Evolutionary conservation across 1,140 invertebrate species (phyloP), one percentile per base, ranked within the genome.

Genomic region (Littorina saxatilis): DNA sequence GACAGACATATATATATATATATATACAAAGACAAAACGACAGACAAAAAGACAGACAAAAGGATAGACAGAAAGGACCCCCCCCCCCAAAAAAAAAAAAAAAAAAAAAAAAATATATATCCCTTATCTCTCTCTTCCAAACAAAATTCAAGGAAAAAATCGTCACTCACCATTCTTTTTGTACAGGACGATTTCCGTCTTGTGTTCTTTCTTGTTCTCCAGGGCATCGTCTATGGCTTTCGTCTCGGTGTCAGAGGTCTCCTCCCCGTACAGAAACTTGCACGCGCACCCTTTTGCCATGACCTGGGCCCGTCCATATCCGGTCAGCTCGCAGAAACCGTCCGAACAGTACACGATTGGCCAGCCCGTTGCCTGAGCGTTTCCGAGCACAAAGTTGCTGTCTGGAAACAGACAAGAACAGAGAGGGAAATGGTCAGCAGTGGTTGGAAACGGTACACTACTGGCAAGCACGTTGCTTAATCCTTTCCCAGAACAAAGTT

Each of bases 331-430:
- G 92, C 97, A 98, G 94, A 99, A 99, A 74, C 98, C 98, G 95
- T 99, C 98, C 4, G 97, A 98, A 93, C 98, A 99, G 93, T 99
- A 99, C 82, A 99, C 98, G 93, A 99, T 98, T 84, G 98, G 98
- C 94, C 97, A 97, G 39, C 95, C 91, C 83, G 96, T 95, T 83
- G 98, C 97, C 93, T 98, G 97, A 81, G 98, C 98, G 94, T 99
- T 99, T 87, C 98, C 98, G 92, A 99, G 94, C 88, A 99, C 98
- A 94, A 99, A 99, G 94, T 99, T 99, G 94, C 97, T 98, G 93
- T 99, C 98, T 99, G 96, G 32, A 94, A 95, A 91, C 88, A 89
- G 90, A 91, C 88, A 91, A 63, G 68, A 68, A 50, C 5, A 66
- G 27, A 50, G 61, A 39, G 35, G n/a, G 17, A 52, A 4, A 50